A percentile compares a stretch with the other conserved stretches of the same genome.
These are phyloP conservation scores for Hypotaenidia philippensis DNA, from an alignment of 2,797 vertebrate species.

Conservation along the genomic window DNA sequence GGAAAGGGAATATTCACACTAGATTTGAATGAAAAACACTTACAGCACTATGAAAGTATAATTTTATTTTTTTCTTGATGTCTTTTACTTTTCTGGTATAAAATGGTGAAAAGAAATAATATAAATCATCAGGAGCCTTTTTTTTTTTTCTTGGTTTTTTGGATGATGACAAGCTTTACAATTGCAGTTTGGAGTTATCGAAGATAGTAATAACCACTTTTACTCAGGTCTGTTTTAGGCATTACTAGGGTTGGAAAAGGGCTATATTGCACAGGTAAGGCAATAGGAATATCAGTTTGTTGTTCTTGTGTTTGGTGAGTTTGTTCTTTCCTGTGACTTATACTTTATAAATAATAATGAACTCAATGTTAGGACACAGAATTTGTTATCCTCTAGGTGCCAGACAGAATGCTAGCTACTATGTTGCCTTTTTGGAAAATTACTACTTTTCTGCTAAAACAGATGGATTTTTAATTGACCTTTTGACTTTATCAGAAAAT, in stretches of 20 bases:
- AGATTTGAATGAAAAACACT: conserved; percentile 54
- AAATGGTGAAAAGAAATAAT: neutral
- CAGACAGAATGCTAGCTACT: conserved; percentile 33
- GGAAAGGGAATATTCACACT: neutral
- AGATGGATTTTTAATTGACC: conserved; percentile 68
- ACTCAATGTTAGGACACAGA: conserved; percentile 34
- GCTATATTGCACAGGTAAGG: conserved; percentile 10
- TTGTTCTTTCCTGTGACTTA: neutral
- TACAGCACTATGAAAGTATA: conserved; percentile 8
- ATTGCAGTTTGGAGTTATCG: conserved; percentile 34
- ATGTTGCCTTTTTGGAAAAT: conserved; percentile 57
- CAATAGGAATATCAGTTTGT: neutral
- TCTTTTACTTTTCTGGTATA: neutral
- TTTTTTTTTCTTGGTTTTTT: conserved; percentile 20
- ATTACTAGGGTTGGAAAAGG: neutral
- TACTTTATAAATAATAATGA: conserved; percentile 56
- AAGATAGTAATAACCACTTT: neutral
- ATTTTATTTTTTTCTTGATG: conserved; percentile 14
- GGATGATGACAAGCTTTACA: conserved; percentile 14
- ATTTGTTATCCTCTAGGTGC: conserved; percentile 51
- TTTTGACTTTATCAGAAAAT: conserved; percentile 66
- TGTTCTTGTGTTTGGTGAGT: neutral
- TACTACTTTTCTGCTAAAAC: conserved; percentile 65
- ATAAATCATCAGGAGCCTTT: conserved; percentile 23
- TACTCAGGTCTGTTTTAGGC: conserved; percentile 5